phyloP scores from a whole-genome alignment of 2,888 invertebrate species.

The Agrotis puta region DNA sequence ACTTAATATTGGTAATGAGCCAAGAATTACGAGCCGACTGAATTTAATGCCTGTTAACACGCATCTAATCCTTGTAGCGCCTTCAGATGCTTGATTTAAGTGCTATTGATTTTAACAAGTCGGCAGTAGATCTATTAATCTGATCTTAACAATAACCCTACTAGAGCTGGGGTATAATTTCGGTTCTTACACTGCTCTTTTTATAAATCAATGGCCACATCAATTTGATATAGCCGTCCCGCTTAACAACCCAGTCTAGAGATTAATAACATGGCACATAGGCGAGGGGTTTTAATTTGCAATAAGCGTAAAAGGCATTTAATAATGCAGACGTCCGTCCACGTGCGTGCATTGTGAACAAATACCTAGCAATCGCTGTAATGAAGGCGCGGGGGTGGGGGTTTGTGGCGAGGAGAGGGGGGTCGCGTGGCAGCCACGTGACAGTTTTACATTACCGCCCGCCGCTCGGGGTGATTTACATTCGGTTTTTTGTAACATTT shows the following conservation, averaged over 20 bases:
- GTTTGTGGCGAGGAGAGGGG: slow-evolving; percentile 57
- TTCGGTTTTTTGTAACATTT: slow-evolving; percentile 76
- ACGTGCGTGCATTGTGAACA: slow-evolving; percentile 86
- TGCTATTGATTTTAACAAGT: slow-evolving; percentile 6
- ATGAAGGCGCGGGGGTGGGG: slow-evolving; percentile 81
- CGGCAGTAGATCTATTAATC: slow-evolving; percentile 19
- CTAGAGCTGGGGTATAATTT: slow-evolving; percentile 20
- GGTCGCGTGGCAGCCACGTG: slow-evolving; percentile 88
- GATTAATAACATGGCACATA: slow-evolving; percentile 83
- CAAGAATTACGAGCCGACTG: slow-evolving; percentile 46
- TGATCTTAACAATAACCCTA: slow-evolving; percentile 20
- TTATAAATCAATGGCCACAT: slow-evolving; percentile 67
- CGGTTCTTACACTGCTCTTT: slow-evolving; percentile 73
- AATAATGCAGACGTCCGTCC: slow-evolving; percentile 90
- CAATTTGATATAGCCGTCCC: slow-evolving; percentile 72
- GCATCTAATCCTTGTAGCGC: slow-evolving; percentile 39
- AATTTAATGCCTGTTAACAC: slow-evolving; percentile 41
- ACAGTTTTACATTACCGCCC: slow-evolving; percentile 83
- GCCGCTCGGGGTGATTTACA: slow-evolving; percentile 80
- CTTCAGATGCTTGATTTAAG: slow-evolving; percentile 16
- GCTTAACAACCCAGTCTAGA: slow-evolving; percentile 66
- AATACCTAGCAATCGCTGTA: slow-evolving; percentile 88
- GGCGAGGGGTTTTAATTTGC: slow-evolving; percentile 83
- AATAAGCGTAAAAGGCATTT: slow-evolving; percentile 91
- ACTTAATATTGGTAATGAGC: slow-evolving; percentile 57